Base-by-base conservation (phyloP, 2,888 invertebrate genomes). In the Odontothrips loti region DNA sequence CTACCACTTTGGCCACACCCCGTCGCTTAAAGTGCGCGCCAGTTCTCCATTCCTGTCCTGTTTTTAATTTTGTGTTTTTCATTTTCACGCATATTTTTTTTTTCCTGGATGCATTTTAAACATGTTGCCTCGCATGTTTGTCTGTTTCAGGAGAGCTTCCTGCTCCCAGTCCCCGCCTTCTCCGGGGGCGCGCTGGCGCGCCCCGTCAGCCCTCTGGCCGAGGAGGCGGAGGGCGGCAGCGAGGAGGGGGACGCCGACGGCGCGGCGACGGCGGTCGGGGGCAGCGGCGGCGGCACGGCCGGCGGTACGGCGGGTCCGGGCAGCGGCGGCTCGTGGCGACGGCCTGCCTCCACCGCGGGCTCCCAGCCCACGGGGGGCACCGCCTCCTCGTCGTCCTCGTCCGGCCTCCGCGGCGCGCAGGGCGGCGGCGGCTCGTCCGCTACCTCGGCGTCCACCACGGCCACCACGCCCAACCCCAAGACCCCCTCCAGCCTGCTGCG, bases 91-190 rank as follows among this genome's bases (percentile, higher is more conserved):
- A n/a, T n/a, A n/a, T n/a, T n/a, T n/a, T n/a, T n/a, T n/a, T n/a
- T n/a, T n/a, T n/a, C n/a, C n/a, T n/a, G n/a, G n/a, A n/a, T n/a
- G n/a, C n/a, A n/a, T n/a, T n/a, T n/a, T n/a, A n/a, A n/a, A n/a
- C n/a, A n/a, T n/a, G n/a, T n/a, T n/a, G 34, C 34, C 34, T 6
- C 34, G 34, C 34, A 2, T 43, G 34, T 82, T 82, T 0, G 34
- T 6, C 34, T 43, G 34, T 82, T 82, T 0, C 84, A 86, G 86
- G 87, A 86, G 81, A 85, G 86, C 81, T 85, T 86, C 79, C 85
- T 85, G 17, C 84, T 86, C 15, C 85, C 85, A 47, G 86, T 86
- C 63, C 86, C 86, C 0, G 84, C 84, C 47, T 85, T 86, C 83
- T 82, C 84, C 12, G 84, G 84, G 23, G 82, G 82, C 10, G 82